Base-by-base conservation (phyloP, 2,888 invertebrate species). In the Tiliacea citrago region DNA sequence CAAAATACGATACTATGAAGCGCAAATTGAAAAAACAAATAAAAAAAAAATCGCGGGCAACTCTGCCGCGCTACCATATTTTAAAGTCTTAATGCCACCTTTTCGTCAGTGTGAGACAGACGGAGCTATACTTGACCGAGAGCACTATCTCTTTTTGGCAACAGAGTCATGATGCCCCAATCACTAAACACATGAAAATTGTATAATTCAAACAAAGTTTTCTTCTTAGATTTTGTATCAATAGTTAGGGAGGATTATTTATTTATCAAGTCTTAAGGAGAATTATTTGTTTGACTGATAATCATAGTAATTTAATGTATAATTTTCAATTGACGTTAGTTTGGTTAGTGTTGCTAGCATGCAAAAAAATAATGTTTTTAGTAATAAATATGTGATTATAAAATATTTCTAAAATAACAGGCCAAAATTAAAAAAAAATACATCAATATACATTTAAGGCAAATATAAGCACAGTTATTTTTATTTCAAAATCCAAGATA, bases 351-450 rank as follows among this genome's bases (percentile, higher is more conserved):
- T 74, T 60, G 29, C 35, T 60, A 75, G 58, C 49, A n/a, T 24
- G 35, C 51, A 24, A 10, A 42, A 74, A 74, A 74, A 51, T 10
- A 21, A 60, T 60, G 18, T 60, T 73, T 18, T 16, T n/a, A 51
- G 6, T 29, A 29, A 71, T 45, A 55, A 69, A 39, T 1, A 29
- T 72, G 45, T 35, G 71, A 73, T 73, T 21, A 13, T 13, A 12
- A 68, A 66, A 66, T 35, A n/a, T 29, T 47, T 49, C 5, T 21
- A 10, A 39, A 57, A 39, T 12, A 29, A 24, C 9, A 18, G 9
- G 9, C 8, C 21, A 35, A 35, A 51, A 35, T 49, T 9, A 9
- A 42, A 42, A 42, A 42, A 42, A 42, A 42, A 42, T 29, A 29
- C 29, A 7, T 39, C 39, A 7, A 4, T 4, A 39, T 39, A 39